These are phyloP conservation scores for Nyleta sp. DNA, from an alignment of 2,888 invertebrate genomes.

Conservation along the genomic window DNA sequence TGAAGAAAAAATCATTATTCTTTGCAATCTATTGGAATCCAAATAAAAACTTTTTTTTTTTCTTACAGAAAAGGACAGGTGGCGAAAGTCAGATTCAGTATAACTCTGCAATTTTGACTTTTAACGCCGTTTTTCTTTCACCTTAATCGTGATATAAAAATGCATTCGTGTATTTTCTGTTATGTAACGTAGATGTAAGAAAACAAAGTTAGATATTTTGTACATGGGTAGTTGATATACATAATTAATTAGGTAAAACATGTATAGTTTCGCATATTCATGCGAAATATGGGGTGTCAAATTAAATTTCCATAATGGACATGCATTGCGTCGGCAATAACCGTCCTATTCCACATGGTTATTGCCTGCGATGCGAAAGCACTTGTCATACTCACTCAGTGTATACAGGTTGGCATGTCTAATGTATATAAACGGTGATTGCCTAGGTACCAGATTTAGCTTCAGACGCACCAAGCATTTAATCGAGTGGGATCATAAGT, in stretches of 20 bases:
- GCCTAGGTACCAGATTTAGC: slow-evolving; percentile 40
- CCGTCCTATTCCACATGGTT: slow-evolving; percentile 28
- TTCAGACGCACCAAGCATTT: slow-evolving; percentile 20
- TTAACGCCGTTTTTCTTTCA: too few relatives aligned
- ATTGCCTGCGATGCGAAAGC: slow-evolving; percentile 42
- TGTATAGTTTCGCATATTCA: slow-evolving; percentile 3
- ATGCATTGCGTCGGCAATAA: slow-evolving; percentile 33
- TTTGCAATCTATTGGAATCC: too few relatives aligned
- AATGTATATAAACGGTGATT: slow-evolving; percentile 56
- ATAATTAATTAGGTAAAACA: neutral
- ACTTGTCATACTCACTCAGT: slow-evolving; percentile 53
- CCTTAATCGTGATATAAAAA: too few relatives aligned
- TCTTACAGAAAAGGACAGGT: too few relatives aligned
- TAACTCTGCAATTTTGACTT: too few relatives aligned
- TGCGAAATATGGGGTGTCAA: slow-evolving; percentile 22
- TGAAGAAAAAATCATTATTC: too few relatives aligned
- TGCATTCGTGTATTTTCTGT: too few relatives aligned
- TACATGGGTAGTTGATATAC: too few relatives aligned
- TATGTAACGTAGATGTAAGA: too few relatives aligned
- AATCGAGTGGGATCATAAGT: slow-evolving; percentile 30
- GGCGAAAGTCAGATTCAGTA: too few relatives aligned
- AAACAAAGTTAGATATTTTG: too few relatives aligned
- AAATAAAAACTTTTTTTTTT: too few relatives aligned
- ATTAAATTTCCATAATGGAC: slow-evolving; percentile 44
- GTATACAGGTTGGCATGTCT: slow-evolving; percentile 49